Evolutionary conservation across 2,113 vertebrate species (phyloP).

Genomic region (Tachysurus vachellii): DNA sequence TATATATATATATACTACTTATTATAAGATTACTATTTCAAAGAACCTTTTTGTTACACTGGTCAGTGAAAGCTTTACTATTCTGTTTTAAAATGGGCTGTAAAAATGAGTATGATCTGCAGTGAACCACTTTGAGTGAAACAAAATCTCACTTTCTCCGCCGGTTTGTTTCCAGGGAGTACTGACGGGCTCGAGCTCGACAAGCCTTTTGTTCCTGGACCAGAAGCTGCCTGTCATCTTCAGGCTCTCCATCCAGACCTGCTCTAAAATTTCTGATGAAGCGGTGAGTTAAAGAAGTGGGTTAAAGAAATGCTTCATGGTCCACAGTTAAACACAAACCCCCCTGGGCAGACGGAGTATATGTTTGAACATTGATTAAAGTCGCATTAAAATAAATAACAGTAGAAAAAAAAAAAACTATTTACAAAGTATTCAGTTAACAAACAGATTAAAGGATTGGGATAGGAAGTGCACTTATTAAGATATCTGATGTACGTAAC

Average conservation of each 20-base stretch:
- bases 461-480: background rate
- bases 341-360: background rate
- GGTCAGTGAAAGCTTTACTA: background rate
- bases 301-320: too few relatives aligned
- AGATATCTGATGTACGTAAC: background rate
- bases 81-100: background rate
- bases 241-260: slow-evolving; percentile 68
- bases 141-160: slow-evolving; percentile 79
- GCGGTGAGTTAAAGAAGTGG: slow-evolving; percentile 70
- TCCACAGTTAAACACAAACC: background rate
- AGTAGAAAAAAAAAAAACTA: background rate
- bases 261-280: slow-evolving; percentile 66
- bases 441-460: background rate
- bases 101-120: background rate
- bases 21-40: background rate
- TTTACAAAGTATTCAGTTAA: background rate
- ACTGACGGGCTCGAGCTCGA: slow-evolving; percentile 76
- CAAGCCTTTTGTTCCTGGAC: slow-evolving; percentile 80
- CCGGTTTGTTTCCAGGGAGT: slow-evolving; percentile 82
- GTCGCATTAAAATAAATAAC: background rate
- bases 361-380: background rate
- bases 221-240: slow-evolving; percentile 76
- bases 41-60: background rate
- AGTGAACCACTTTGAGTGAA: background rate
- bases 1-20: too few relatives aligned